Evolutionary conservation across 1,140 invertebrate genomes (phyloP).

Genomic region (Lasaia peninsularis): DNA sequence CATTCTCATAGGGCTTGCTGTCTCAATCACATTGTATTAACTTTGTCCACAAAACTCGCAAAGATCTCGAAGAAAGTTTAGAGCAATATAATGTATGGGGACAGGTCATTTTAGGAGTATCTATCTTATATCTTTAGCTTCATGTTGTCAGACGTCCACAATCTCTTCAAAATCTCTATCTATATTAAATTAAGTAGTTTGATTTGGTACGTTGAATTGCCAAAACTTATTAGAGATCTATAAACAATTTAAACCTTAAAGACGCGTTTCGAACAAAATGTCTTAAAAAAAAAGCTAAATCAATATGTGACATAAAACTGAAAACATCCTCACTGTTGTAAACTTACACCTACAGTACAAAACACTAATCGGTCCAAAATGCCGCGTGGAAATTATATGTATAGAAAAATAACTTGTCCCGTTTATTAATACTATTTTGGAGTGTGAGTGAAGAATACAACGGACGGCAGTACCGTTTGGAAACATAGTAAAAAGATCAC

Average conservation of each 20-base stretch:
- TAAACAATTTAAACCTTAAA: conserved; percentile 17
- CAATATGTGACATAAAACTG: conserved; percentile 1
- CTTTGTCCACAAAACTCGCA: too few species aligned
- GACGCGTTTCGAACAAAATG: conserved; percentile 29
- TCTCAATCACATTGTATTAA: too few species aligned
- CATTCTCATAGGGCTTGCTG: too few species aligned
- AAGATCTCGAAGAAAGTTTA: too few species aligned
- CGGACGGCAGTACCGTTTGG: too few species aligned
- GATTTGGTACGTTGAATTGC: neutral
- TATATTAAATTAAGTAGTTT: too few species aligned
- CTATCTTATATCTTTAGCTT: too few species aligned
- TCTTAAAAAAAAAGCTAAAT: neutral
- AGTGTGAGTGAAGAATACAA: conserved; percentile 24
- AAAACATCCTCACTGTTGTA: conserved; percentile 35
- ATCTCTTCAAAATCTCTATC: too few species aligned
- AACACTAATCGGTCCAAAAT: conserved; percentile 42
- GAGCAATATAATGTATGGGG: too few species aligned
- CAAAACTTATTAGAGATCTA: conserved; percentile 2
- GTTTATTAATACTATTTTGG: conserved; percentile 37
- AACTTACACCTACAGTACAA: conserved; percentile 43
- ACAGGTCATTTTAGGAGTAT: too few species aligned
- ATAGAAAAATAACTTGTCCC: conserved; percentile 61
- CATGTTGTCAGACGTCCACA: too few species aligned
- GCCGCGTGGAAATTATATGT: conserved; percentile 39
- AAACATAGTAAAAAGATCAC: neutral